Base-by-base conservation (phyloP, 1,140 invertebrate species). In the Macrobrachium rosenbergii region DNA sequence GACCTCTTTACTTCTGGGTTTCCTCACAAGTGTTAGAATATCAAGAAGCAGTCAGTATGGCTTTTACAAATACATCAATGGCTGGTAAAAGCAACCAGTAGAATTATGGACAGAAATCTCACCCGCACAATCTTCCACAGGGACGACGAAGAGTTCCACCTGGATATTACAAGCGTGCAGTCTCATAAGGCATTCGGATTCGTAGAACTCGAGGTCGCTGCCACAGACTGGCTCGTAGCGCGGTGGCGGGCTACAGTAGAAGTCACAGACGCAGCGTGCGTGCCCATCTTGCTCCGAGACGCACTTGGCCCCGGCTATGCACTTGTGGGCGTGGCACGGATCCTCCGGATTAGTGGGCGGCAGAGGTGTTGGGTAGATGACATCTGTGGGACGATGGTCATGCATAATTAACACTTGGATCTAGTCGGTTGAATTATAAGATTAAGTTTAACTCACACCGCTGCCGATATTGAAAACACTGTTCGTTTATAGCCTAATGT, bases 201-300 rank as follows among this genome's bases (percentile, higher is more conserved):
- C 94, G 91, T 96, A 96, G 52, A 95, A 96, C 91, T 95, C 95
- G 37, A 95, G 95, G 92, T 96, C 96, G 91, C 95, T 96, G 12
- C 95, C 95, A 91, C 96, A 96, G 83, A 96, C 94, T 58, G 91
- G 93, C 94, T 94, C 91, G 3, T 93, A 92, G 69, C 63, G 90
- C 45, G 73, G 87, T 0, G 89, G 89, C 5, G 87, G 87, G 0
- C 83, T 83, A 67, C 89, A 90, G 80, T 88, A 88, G 73, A 90
- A 73, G 80, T 90, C 89, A 43, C 89, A 90, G 7, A 85, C 72
- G 59, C 89, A 90, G 37, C 82, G 76, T 5, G 89, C 28, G 17
- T 60, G 23, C 5, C 82, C 88, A n/a, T 76, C 67, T 1, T 43
- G 80, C 17, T 88, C 83, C 17, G 62, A 28, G n/a, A 72, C 69